A percentile compares a stretch with the other conserved stretches of the same genome.
phyloP scores from a whole-genome alignment of 2,113 vertebrate genomes.

The Silurus glanis region DNA sequence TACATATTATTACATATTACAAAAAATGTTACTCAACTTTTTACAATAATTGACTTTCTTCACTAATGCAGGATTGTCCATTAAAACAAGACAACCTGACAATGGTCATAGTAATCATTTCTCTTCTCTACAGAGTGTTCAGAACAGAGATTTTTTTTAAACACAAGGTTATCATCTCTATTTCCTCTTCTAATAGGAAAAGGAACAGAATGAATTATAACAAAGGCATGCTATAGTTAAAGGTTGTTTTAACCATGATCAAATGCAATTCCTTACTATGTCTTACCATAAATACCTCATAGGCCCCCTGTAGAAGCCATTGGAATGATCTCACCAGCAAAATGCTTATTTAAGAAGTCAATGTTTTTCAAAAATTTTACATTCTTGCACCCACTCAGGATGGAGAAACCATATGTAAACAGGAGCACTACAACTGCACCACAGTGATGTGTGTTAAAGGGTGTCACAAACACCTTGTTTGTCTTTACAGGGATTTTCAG shows the following conservation, averaged over 20 bases:
- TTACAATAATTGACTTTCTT: not conserved
- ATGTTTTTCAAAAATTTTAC: constrained; percentile 35
- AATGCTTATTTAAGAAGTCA: constrained; percentile 36
- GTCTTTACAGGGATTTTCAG: constrained; percentile 54
- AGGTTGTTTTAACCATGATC: constrained; percentile 43
- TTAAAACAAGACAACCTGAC: constrained; percentile 22
- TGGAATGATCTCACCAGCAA: constrained; percentile 43
- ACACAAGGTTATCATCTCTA: constrained; percentile 35
- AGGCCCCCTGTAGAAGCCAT: constrained; percentile 33
- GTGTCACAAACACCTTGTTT: constrained; percentile 58
- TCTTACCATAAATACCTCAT: constrained; percentile 26
- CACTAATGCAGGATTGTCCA: constrained; percentile 10
- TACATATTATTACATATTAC: not conserved
- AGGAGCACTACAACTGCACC: constrained; percentile 65
- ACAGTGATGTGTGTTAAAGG: constrained; percentile 63
- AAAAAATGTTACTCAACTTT: not conserved
- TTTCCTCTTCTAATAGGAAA: constrained; percentile 27
- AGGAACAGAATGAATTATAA: constrained; percentile 50
- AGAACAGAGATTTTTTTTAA: constrained; percentile 38
- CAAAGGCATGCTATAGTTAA: constrained; percentile 56
- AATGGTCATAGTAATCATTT: constrained; percentile 33
- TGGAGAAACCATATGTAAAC: constrained; percentile 65
- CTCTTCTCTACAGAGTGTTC: constrained; percentile 17
- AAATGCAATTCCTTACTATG: constrained; percentile 36
- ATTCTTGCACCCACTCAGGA: constrained; percentile 55